Percentiles rank a stretch among this genome's conserved stretches.
phyloP scores from a whole-genome alignment of 2,113 vertebrate species.

The Myiopsitta monachus region DNA sequence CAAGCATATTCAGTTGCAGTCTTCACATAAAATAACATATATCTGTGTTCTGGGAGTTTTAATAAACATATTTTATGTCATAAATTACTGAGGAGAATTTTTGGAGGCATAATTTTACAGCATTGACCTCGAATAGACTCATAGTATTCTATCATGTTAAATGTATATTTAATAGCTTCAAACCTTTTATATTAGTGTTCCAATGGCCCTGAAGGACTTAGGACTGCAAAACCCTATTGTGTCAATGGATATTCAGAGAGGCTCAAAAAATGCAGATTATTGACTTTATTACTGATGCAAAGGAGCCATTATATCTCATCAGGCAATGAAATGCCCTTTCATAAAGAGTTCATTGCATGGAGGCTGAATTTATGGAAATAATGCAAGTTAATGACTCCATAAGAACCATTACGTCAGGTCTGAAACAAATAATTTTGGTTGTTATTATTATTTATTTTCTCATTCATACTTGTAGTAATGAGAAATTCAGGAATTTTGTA shows the following conservation, averaged over 20 bases:
- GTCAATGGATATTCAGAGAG: conserved; percentile 37
- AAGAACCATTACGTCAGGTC: conserved; percentile 22
- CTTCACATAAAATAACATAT: conserved; percentile 56
- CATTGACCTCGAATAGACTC: conserved; percentile 57
- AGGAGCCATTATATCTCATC: conserved; percentile 51
- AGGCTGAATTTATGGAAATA: conserved; percentile 60
- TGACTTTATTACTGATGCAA: conserved; percentile 67
- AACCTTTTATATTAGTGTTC: conserved; percentile 49
- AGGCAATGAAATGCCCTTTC: conserved; percentile 64
- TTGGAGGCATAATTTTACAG: conserved; percentile 54
- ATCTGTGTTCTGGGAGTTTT: conserved; percentile 21
- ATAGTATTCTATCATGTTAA: conserved; percentile 61
- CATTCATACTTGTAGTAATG: neutral
- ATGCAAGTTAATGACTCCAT: conserved; percentile 43
- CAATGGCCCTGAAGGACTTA: conserved; percentile 31
- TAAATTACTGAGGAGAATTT: conserved; percentile 65
- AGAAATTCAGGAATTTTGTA: conserved; percentile 7
- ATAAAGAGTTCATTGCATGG: conserved; percentile 40
- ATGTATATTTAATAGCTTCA: conserved; percentile 60
- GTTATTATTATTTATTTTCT: conserved; percentile 44
- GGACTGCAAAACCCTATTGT: neutral
- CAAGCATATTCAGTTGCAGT: neutral
- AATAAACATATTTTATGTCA: conserved; percentile 38
- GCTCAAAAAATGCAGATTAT: conserved; percentile 63
- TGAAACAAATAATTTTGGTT: neutral